Evolutionary conservation across 2,797 vertebrate genomes (phyloP).

Genomic region (Hydrolagus colliei): DNA sequence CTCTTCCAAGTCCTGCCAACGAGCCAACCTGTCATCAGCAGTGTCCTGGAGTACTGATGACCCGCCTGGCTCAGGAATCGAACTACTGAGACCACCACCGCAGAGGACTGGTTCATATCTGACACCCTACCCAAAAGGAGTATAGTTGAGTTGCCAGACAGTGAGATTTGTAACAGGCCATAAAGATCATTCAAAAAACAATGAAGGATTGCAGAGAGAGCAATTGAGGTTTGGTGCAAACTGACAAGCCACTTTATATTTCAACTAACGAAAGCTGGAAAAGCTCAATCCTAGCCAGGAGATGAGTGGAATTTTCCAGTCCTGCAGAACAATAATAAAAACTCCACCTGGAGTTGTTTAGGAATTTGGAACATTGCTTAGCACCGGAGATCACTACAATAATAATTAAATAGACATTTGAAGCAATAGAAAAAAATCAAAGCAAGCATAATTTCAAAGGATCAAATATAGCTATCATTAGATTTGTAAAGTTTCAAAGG

Average conservation of each 20-base stretch:
- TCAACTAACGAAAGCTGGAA: background rate
- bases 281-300: background rate
- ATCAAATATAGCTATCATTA: background rate
- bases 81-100: no score
- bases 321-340: background rate
- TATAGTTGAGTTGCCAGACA: no score
- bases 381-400: background rate
- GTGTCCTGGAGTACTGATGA: no score
- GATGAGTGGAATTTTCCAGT: slow-evolving; percentile 18
- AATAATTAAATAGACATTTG: slow-evolving; percentile 7
- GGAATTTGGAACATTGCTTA: background rate
- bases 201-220: background rate
- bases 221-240: background rate
- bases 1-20: no score
- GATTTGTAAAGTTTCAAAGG: background rate
- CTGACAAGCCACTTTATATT: background rate
- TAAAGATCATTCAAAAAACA: background rate
- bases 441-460: background rate
- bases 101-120: no score
- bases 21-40: no score
- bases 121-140: no score
- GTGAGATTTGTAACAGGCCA: no score
- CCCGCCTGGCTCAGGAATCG: no score
- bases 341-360: background rate
- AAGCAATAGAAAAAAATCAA: background rate